Evolutionary conservation across 2,888 invertebrate species (phyloP), one percentile per base, ranked within the genome.

Genomic region (Carpatolechia fugitivella): DNA sequence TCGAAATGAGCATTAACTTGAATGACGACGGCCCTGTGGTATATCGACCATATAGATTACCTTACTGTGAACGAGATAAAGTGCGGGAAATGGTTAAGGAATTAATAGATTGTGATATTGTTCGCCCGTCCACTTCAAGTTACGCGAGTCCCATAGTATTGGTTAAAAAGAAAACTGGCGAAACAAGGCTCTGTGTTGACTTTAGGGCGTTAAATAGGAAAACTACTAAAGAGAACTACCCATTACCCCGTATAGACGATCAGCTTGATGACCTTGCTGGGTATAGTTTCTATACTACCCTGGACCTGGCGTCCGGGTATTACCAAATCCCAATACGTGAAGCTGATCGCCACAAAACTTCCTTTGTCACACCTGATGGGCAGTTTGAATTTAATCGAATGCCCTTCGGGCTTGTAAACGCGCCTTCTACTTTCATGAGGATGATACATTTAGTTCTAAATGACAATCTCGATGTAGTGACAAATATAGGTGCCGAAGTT

Each of bases 191-290:
- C 0, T 66, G 66, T 29, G 58, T 67, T 0, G 65, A 69, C 35
- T 66, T 58, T 47, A 52, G 70, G n/a, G 62, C 66, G 8, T 46
- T 68, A 14, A 72, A 71, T 56, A 61, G 46, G 8, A 66, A 62
- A 58, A 64, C 65, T 6, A 11, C 41, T 3, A 63, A 61, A n/a
- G 61, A 62, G 36, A 18, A 56, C 8, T 66, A 56, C 11, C 64
- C 62, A 7, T 47, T 61, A 8, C 61, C 60, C 1, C 33, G 54
- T 1, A 63, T 66, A 7, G 66, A 66, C 0, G 66, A 65, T 38
- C 63, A 65, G 47, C 30, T 78, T 3, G 65, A 73, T 31, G 57
- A 62, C 30, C 56, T 75, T 1, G 62, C 65, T 48, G 66, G 66
- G 5, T 66, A 69, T 6, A 63, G 50, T 8, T 66, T 57, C 38